These are phyloP conservation scores for Ctenosaura bakeri DNA, from an alignment of 2,797 vertebrate genomes.

Conservation along the genomic window DNA sequence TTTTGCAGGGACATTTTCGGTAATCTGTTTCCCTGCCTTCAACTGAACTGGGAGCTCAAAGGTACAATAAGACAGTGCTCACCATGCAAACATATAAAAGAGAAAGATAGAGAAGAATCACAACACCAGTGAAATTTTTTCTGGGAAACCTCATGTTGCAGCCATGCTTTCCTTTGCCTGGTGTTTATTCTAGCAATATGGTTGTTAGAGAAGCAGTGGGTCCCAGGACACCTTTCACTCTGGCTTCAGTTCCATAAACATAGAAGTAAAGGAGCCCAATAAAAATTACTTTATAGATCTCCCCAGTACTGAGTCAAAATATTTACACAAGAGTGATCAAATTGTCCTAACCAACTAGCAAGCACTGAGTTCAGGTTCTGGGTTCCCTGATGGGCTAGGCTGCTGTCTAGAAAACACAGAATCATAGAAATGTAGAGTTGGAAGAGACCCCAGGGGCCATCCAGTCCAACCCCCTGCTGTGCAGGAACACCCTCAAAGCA, in stretches of 20 bases:
- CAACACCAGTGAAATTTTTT: constrained; percentile 43
- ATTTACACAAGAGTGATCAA: constrained; percentile 29
- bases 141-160: constrained; percentile 34
- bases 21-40: neutral
- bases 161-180: neutral
- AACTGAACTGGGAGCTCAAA: neutral
- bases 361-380: neutral
- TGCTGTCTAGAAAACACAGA: too few relatives aligned
- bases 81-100: neutral
- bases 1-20: neutral
- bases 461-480: too few relatives aligned
- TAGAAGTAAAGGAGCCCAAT: constrained; percentile 31
- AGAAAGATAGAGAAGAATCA: neutral
- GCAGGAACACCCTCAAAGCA: too few relatives aligned
- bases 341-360: neutral
- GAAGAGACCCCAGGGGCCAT: too few relatives aligned
- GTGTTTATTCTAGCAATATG: constrained; percentile 44
- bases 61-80: neutral
- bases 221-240: constrained; percentile 19
- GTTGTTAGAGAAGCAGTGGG: neutral
- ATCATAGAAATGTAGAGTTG: too few relatives aligned
- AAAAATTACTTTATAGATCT: constrained; percentile 15
- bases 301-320: constrained; percentile 33
- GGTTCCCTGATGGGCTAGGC: neutral
- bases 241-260: constrained; percentile 52